Evolutionary conservation across 2,797 vertebrate genomes (phyloP).

Genomic region (Propithecus deckenii): DNA sequence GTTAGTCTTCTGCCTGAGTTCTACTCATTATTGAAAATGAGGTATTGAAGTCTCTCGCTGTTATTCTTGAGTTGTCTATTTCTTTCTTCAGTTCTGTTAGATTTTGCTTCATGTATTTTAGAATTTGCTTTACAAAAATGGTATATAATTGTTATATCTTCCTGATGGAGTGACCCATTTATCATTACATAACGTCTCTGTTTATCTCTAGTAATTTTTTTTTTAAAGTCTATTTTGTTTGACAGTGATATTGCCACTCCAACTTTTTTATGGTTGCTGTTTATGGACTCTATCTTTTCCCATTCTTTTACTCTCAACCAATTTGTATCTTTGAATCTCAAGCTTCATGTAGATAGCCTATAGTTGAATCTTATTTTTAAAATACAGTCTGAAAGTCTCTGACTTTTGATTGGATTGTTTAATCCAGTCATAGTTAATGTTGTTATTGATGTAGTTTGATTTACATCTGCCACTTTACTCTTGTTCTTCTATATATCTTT

Average conservation of each 20-base stretch:
- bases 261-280: neutral
- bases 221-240: conserved; percentile 17
- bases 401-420: neutral
- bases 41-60: neutral
- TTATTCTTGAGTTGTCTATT: neutral
- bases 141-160: neutral
- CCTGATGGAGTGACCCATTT: neutral
- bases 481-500: neutral
- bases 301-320: neutral
- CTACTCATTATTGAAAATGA: neutral
- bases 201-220: neutral
- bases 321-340: neutral
- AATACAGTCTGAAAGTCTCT: neutral
- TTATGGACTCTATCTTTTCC: neutral
- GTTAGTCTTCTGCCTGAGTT: neutral
- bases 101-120: conserved; percentile 1
- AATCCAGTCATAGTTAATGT: neutral
- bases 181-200: neutral
- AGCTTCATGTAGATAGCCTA: neutral
- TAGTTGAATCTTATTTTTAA: neutral
- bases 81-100: neutral
- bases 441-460: neutral
- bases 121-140: neutral
- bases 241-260: neutral
- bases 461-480: conserved; percentile 23